Evolutionary conservation across 2,113 vertebrate species (phyloP), one percentile per base, ranked within the genome.

Genomic region (Centrocercus urophasianus): DNA sequence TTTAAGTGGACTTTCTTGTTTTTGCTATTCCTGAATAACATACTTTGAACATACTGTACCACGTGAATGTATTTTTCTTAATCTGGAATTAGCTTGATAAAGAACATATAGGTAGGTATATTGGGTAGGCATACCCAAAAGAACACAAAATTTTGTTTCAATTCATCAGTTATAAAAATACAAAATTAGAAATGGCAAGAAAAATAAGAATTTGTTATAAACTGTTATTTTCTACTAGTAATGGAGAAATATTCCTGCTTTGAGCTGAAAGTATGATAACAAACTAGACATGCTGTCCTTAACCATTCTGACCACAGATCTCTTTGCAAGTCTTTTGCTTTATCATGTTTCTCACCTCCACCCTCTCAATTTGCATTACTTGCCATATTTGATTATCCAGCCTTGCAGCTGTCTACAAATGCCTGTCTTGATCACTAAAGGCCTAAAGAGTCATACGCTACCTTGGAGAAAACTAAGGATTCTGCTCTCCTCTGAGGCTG

Each of bases 341-440:
- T 52, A 72, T 30, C 61, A n/a, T 64, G 60, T 79, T 75, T 82
- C 57, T 56, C 9, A 90, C 28, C 25, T 74, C 45, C 81, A n/a
- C 30, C 22, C 66, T 85, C 28, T 40, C 40, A 75, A 86, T 84
- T 84, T 79, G 47, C 63, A 85, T 27, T 78, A 90, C 89, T 27
- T 84, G 78, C 52, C 61, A 16, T 3, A 81, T 65, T 64, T 64
- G 34, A 92, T 83, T 73, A 81, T 32, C 48, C 61, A 45, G 25
- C 80, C 52, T 90, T 2, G 3, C 87, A 89, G 86, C 52, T 86
- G 89, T 20, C 65, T 89, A 56, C 90, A 89, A 75, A 85, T 5
- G 42, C 38, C 42, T 72, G 27, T 79, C 59, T 50, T 54, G 28
- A 50, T 82, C 73, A 57, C 63, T 43, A 36, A 48, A 92, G 38